Percentiles rank a stretch among this genome's conserved stretches.
phyloP scores from a whole-genome alignment of 2,113 vertebrate species.

The Willisornis vidua region DNA sequence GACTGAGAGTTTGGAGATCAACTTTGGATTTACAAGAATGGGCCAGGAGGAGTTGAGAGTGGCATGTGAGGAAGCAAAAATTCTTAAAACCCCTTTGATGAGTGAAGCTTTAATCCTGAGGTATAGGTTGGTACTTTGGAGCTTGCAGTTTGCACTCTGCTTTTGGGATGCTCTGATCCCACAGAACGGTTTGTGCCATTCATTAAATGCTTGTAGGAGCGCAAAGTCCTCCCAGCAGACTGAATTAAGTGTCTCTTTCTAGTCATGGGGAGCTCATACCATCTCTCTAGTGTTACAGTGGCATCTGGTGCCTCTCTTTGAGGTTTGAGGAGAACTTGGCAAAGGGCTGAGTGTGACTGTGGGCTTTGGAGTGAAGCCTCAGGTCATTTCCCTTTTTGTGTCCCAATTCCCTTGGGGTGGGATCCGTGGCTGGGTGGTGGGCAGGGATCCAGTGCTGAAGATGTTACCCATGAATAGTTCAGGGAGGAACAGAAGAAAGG shows the following conservation, averaged over 20 bases:
- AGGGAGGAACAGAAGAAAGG: neutral
- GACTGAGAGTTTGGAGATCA: neutral
- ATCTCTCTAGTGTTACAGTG: neutral
- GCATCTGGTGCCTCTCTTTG: neutral
- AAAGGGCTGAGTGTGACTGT: neutral
- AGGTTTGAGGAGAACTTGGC: neutral
- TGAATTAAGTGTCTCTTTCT: neutral
- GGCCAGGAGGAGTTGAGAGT: neutral
- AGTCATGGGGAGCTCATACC: neutral
- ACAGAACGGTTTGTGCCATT: accelerated
- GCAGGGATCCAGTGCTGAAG: neutral
- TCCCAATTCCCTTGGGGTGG: neutral
- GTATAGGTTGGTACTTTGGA: neutral
- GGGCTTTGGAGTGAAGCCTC: neutral
- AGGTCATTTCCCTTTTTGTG: neutral
- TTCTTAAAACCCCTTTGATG: neutral
- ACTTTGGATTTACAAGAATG: neutral
- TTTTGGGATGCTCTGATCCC: neutral
- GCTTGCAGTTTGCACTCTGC: neutral
- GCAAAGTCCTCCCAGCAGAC: neutral
- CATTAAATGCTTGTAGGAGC: neutral
- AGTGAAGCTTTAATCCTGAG: neutral
- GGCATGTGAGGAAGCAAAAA: neutral
- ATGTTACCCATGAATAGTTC: neutral
- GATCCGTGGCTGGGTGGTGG: neutral